A percentile compares a stretch with the other conserved stretches of the same genome.
Conservation (phyloP, 2,113 vertebrate species). For the Triplophysa tibetana region DNA sequence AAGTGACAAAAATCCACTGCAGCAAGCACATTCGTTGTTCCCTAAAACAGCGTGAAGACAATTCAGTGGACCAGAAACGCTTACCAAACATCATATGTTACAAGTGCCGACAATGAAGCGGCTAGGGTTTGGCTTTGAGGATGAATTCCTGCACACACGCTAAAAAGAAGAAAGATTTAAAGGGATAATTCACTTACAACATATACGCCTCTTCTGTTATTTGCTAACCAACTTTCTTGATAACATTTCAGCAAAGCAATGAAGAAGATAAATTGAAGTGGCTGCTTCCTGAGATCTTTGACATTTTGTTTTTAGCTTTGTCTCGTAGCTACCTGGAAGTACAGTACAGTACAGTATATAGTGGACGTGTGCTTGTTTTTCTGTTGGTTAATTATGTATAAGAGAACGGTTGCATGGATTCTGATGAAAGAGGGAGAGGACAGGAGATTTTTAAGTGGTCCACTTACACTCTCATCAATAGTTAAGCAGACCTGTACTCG, state of each 20-base stretch:
- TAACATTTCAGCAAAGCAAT: too few species aligned
- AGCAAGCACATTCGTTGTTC: background rate
- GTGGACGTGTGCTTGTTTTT: constrained; percentile 13
- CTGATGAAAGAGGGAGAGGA: constrained; percentile 44
- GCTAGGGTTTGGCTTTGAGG: background rate
- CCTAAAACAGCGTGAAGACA: background rate
- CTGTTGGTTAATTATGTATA: constrained; percentile 36
- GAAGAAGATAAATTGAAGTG: too few species aligned
- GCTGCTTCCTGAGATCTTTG: too few species aligned
- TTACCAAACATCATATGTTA: background rate
- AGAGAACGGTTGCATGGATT: constrained; percentile 48
- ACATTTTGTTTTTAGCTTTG: too few species aligned
- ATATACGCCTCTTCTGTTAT: too few species aligned
- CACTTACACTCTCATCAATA: constrained; percentile 78
- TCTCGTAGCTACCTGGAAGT: background rate
- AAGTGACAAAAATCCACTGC: constrained; percentile 29
- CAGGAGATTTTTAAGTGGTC: constrained; percentile 64
- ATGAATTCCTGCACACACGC: background rate
- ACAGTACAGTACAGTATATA: too few species aligned
- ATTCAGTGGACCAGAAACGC: background rate
- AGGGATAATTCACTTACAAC: too few species aligned
- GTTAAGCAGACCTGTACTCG: constrained; percentile 65
- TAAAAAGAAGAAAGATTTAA: background rate
- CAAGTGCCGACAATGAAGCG: background rate
- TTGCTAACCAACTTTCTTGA: too few species aligned